phyloP scores from a whole-genome alignment of 2,797 vertebrate genomes.

The Pseudomugil tenellus region DNA sequence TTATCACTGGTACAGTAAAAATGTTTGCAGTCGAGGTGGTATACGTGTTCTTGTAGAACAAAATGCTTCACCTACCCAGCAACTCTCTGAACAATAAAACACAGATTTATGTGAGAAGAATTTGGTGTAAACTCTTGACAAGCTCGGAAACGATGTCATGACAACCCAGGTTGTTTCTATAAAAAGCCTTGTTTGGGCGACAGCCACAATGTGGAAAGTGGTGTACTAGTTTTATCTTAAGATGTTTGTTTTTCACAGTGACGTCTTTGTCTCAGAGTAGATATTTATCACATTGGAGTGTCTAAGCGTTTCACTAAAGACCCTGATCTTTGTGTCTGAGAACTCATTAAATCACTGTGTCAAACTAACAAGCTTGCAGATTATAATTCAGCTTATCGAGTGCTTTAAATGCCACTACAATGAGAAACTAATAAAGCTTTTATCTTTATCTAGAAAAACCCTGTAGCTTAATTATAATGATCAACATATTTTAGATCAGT shows the following conservation, averaged over 20 bases:
- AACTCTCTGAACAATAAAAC: too few relatives aligned
- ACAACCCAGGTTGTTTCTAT: not conserved
- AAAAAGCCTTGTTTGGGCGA: not conserved
- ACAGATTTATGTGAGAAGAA: not conserved
- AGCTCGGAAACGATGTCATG: not conserved
- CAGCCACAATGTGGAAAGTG: not conserved
- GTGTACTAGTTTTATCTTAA: not conserved
- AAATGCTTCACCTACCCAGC: not conserved
- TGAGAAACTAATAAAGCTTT: conserved; percentile 25
- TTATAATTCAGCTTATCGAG: conserved; percentile 31
- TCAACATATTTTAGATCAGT: not conserved
- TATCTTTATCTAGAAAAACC: conserved; percentile 17
- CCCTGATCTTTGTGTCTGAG: conserved; percentile 20
- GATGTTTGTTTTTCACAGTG: not conserved
- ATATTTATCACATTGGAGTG: conserved; percentile 46
- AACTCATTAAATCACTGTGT: conserved; percentile 29
- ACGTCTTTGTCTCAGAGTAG: conserved; percentile 24
- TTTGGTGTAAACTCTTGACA: not conserved
- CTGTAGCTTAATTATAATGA: not conserved
- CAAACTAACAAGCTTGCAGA: conserved; percentile 26
- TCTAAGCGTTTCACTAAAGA: conserved; percentile 30
- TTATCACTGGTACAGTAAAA: not conserved
- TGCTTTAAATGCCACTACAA: conserved; percentile 38
- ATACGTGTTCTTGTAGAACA: not conserved
- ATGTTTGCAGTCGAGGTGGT: not conserved